phyloP scores from a whole-genome alignment of 2,113 vertebrate genomes.

The Labeo catla region DNA sequence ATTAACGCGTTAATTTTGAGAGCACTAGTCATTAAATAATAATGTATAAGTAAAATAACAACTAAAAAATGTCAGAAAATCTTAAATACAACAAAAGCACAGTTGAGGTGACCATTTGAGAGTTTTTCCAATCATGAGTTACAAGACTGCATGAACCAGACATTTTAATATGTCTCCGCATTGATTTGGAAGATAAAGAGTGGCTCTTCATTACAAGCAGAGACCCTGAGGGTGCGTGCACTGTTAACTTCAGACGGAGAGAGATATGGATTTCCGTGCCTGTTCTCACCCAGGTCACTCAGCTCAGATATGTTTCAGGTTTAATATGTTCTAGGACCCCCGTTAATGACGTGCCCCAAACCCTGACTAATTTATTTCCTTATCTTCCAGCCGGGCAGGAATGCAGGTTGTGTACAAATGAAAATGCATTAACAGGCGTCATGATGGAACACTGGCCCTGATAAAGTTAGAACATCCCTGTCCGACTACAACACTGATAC shows the following conservation, averaged over 20 bases:
- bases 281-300: constrained; percentile 30
- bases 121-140: constrained; percentile 48
- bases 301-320: constrained; percentile 47
- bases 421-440: constrained; percentile 39
- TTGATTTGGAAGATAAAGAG: constrained; percentile 60
- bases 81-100: constrained; percentile 30
- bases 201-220: constrained; percentile 56
- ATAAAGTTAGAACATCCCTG: constrained; percentile 22
- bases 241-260: constrained; percentile 48
- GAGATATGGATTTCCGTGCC: constrained; percentile 54
- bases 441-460: constrained; percentile 17
- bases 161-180: constrained; percentile 58
- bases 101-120: neutral
- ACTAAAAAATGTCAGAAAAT: neutral
- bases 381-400: constrained; percentile 15
- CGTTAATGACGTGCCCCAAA: constrained; percentile 43
- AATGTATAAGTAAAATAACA: neutral
- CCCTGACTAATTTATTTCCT: constrained; percentile 42
- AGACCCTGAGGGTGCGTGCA: constrained; percentile 47
- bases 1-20: no score
- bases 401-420: constrained; percentile 19
- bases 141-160: constrained; percentile 36
- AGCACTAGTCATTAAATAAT: neutral
- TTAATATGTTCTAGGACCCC: constrained; percentile 56
- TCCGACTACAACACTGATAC: constrained; percentile 25